Evolutionary conservation across 2,113 vertebrate species (phyloP).

Genomic region (Hemiscyllium ocellatum): DNA sequence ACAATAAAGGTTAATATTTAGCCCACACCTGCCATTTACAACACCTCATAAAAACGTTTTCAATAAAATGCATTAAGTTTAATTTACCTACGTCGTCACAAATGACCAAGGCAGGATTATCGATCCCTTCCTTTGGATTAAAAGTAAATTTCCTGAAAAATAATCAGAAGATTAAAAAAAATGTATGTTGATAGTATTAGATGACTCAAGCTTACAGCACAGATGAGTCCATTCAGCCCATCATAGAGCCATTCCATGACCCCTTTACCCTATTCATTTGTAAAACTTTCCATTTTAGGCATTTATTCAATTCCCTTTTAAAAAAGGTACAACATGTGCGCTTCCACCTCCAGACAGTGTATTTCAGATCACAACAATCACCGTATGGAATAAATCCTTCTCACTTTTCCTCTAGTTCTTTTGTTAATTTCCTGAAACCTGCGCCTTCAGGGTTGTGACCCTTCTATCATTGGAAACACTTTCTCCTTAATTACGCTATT

Average conservation of each 20-base stretch:
- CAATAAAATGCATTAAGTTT: slow-evolving; percentile 9
- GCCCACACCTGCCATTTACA: background rate
- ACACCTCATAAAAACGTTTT: background rate
- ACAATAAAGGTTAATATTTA: background rate
- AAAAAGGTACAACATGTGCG: background rate
- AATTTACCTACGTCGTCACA: slow-evolving; percentile 71
- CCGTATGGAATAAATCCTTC: background rate
- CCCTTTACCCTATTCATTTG: background rate
- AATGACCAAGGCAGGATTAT: slow-evolving; percentile 81
- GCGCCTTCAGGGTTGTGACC: too few species aligned
- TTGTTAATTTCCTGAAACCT: too few species aligned
- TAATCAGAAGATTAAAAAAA: slow-evolving; percentile 35
- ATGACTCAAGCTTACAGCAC: background rate
- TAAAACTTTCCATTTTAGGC: background rate
- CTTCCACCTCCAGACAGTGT: background rate
- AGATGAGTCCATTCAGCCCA: background rate
- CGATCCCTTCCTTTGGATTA: slow-evolving; percentile 83
- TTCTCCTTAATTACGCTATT: background rate
- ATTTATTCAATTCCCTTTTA: background rate
- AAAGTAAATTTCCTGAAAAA: slow-evolving; percentile 76
- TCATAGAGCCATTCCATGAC: too few species aligned
- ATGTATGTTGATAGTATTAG: background rate
- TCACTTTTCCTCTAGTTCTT: background rate
- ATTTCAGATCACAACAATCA: background rate
- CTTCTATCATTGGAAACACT: background rate